Base-by-base conservation (phyloP, 2,888 invertebrate species). In the Synanthedon andrenaeformis region DNA sequence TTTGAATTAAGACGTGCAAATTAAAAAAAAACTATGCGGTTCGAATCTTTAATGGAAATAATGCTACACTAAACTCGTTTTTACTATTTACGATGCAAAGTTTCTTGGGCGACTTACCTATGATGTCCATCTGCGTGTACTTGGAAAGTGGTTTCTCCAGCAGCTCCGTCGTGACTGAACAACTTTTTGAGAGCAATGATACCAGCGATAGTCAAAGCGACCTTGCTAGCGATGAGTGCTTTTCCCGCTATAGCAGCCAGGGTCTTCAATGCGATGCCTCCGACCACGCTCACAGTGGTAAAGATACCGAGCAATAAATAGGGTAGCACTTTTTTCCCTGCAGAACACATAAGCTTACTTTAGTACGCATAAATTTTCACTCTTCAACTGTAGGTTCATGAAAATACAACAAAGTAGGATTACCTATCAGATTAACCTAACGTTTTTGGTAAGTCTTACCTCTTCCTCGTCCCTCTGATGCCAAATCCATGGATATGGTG, bases 131-230 rank as follows among this genome's bases (percentile, higher is more conserved):
- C 89, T 59, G 92, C 91, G 66, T 92, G 92, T 52, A 93, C 92
- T 74, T 92, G 92, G 81, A 92, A 90, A 60, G 91, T 89, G 51
- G 90, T 89, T 70, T 91, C 90, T 58, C 90, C 90, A 57, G 90
- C 87, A 58, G 89, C 80, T 59, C 86, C 81, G 61, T 92, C 91
- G 59, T 91, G 91, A 57, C 92, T 90, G 81, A 92, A 92, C 60
- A 93, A 85, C 74, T 93, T 92, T 82, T 92, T 93, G 62, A 93
- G 76, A 19, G 91, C 92, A 63, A 93, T 91, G 56, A 92, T 91
- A 54, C 92, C 91, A 57, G 92, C 91, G 63, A 93, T 92, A 57
- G 93, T 91, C 55, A 93, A 76, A 2, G 93, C 93, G 51, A 92
- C 91, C 73, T 93, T 93, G 72, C 92, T 92, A 61, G 92, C 91